These are phyloP conservation scores for Eristalinus aeneus DNA, from an alignment of 2,888 invertebrate genomes.

Conservation along the genomic window DNA sequence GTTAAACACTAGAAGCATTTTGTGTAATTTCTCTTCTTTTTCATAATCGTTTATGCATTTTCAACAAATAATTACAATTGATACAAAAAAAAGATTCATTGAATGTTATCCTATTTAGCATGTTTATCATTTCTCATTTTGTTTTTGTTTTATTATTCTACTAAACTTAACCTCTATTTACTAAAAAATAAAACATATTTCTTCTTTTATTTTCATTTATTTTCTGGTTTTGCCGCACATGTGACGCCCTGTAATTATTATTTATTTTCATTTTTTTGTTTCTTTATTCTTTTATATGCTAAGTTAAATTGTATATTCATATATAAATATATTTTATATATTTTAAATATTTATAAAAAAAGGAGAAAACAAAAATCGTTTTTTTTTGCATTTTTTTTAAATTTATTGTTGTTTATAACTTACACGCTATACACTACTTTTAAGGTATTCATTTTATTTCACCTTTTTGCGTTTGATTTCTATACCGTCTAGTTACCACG, in stretches of 20 bases:
- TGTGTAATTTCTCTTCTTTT: slow-evolving; percentile 29
- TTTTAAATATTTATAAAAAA: slow-evolving; percentile 69
- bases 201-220: slow-evolving; percentile 39
- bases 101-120: slow-evolving; percentile 44
- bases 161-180: slow-evolving; percentile 67
- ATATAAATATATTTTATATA: slow-evolving; percentile 71
- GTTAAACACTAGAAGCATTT: slow-evolving; percentile 60
- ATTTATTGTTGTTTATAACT: slow-evolving; percentile 49
- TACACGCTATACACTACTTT: slow-evolving; percentile 56
- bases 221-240: slow-evolving; percentile 63
- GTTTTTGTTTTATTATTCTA: slow-evolving; percentile 45
- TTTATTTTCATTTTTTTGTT: slow-evolving; percentile 54
- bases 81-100: slow-evolving; percentile 44
- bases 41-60: slow-evolving; percentile 56
- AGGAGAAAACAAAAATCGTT: slow-evolving; percentile 45
- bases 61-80: slow-evolving; percentile 56
- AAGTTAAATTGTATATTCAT: slow-evolving; percentile 69
- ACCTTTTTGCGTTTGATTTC: slow-evolving; percentile 57
- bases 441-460: slow-evolving; percentile 47
- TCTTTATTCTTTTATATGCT: slow-evolving; percentile 57
- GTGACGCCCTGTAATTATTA: slow-evolving; percentile 69
- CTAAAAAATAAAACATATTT: slow-evolving; percentile 63
- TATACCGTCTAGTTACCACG: slow-evolving; percentile 48
- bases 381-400: neutral
- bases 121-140: slow-evolving; percentile 32